These are phyloP conservation scores for Microplitis demolitor DNA, from an alignment of 1,140 invertebrate genomes.

Conservation along the genomic window DNA sequence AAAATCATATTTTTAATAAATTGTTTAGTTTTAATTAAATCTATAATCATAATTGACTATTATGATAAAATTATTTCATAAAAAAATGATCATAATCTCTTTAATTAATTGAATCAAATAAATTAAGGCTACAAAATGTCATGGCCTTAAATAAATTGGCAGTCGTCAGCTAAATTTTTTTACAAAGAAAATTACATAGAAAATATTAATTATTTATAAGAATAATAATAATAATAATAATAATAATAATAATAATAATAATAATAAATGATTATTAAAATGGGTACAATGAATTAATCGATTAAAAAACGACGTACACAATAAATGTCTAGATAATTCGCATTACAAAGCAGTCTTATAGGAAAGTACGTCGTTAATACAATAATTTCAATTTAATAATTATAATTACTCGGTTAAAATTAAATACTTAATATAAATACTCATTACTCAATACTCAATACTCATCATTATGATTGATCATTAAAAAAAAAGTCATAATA, in stretches of 20 bases:
- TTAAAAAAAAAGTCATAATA: conserved; percentile 18
- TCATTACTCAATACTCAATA: background rate
- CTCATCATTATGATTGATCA: background rate
- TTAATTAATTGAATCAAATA: too few relatives aligned
- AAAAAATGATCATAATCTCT: too few relatives aligned
- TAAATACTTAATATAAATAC: background rate
- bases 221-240: background rate
- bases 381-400: background rate
- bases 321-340: conserved; percentile 2
- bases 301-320: background rate
- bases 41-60: too few relatives aligned
- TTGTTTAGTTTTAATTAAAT: too few relatives aligned
- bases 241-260: too few relatives aligned
- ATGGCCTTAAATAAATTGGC: background rate
- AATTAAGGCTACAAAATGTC: background rate
- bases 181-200: background rate
- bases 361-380: conserved; percentile 14
- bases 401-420: background rate
- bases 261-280: conserved; percentile 2
- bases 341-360: conserved; percentile 25
- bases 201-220: background rate
- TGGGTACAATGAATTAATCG: background rate
- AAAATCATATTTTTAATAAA: too few relatives aligned
- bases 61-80: background rate
- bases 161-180: background rate